Conservation (phyloP, 92 coral and sea anemone genomes). For the Epizoanthus scotinus region DNA sequence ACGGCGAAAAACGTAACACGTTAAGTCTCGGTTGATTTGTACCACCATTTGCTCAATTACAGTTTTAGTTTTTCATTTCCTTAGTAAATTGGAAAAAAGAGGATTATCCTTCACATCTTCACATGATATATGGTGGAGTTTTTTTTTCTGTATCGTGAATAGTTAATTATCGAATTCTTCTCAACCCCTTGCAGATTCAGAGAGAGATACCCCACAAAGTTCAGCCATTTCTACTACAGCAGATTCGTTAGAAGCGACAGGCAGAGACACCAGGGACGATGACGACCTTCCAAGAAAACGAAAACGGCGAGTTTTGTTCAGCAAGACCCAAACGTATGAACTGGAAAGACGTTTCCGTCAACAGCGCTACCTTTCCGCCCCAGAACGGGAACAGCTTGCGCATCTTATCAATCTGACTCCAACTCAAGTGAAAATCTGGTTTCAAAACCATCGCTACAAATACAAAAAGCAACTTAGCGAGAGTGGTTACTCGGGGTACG, state of each 20-base stretch:
- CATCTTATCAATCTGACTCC: constrained; percentile 88
- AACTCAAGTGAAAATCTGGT: constrained; percentile 99
- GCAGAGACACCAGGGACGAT: constrained; percentile 19
- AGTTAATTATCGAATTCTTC: neutral
- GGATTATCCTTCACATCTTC: no score
- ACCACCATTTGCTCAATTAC: no score
- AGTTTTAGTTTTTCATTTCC: no score
- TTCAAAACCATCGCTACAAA: constrained; percentile 97
- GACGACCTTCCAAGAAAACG: constrained; percentile 59
- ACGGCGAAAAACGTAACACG: no score
- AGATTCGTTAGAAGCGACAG: constrained; percentile 1
- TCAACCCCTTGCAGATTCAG: constrained; percentile 13
- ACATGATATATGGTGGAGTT: no score
- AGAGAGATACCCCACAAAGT: constrained; percentile 39
- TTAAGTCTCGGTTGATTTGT: no score
- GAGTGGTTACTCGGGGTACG: constrained; percentile 59
- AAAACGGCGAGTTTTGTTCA: constrained; percentile 86
- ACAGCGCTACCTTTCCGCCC: constrained; percentile 90
- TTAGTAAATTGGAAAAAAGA: no score
- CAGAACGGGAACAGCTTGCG: constrained; percentile 91
- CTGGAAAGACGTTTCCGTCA: constrained; percentile 94
- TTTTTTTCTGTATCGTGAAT: neutral
- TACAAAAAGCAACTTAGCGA: constrained; percentile 87
- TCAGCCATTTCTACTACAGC: constrained; percentile 42
- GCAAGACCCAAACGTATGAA: constrained; percentile 87